Evolutionary conservation across 1,140 invertebrate species (phyloP), one percentile per base, ranked within the genome.

Genomic region (Ips nitidus): DNA sequence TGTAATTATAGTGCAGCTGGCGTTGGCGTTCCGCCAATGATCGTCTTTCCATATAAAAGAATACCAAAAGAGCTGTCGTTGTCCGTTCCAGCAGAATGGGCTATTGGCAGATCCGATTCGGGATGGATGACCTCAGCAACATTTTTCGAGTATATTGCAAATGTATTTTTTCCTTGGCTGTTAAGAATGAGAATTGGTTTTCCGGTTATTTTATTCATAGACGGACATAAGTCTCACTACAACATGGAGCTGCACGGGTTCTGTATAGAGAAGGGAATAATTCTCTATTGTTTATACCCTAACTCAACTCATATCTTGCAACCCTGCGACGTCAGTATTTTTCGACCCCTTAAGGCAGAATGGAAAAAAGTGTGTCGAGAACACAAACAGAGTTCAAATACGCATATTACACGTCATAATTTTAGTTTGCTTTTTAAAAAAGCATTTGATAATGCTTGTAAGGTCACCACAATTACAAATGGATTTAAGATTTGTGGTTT

Each of bases 171-270:
- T 69, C 75, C 75, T 36, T 78, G 73, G 66, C 55, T 81, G n/a
- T 52, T 69, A 45, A 64, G 75, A 53, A 72, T 75, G 37, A 69
- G 77, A 38, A 77, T 81, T 43, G 22, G 71, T 67, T 72, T 73
- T 62, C 79, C 80, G 50, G 65, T 80, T 37, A 67, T 81, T 4
- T 53, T 82, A 4, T 80, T 82, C 52, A 60, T 82, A 6, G 80
- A 83, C 76, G 79, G 81, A 1, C 80, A 83, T 69, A 77, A 75
- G 53, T 78, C 79, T 1, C 81, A 82, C 63, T 69, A 81, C 41
- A 77, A 78, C 2, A 60, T 80, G 42, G 70, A 78, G 43, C 41
- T 81, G 5, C 78, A 76, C 64, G 62, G 75, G 52, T 78, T 81
- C 65, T 82, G 81, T 71, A 57, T 66, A 56, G 47, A 78, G 57